Base-by-base conservation (phyloP, 2,888 invertebrate genomes). In the Drosophila suboccidentalis region DNA sequence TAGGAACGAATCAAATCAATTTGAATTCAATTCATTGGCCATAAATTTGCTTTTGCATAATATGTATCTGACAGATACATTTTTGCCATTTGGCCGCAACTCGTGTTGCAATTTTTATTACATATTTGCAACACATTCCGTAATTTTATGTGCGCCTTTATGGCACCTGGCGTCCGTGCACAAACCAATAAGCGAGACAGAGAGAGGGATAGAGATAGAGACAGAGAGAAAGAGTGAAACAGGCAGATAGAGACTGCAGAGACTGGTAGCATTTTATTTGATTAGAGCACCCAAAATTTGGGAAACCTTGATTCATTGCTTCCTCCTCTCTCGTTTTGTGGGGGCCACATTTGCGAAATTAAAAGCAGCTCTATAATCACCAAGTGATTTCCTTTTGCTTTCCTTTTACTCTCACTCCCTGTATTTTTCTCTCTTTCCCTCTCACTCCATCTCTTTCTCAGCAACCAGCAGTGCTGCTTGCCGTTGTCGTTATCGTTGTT, bases 21-120 rank as follows among this genome's bases (percentile, higher is more conserved):
- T 82, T 72, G 50, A 71, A 59, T 80, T 80, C 65, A 75, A 77
- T 82, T 67, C 75, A 69, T 72, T 57, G 82, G 61, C 57, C 79
- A 79, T 84, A 87, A 84, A 84, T 79, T 72, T 54, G 66, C 49
- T 22, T 75, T 78, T 84, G 77, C 85, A 77, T 79, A 81, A 81
- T 69, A 72, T 75, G 51, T 67, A 64, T 15, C 53, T 64, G 68
- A 47, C 64, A 64, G 57, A 68, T 68, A 85, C 62, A 80, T 78
- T 78, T 60, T 53, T 68, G 59, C 62, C 65, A 65, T 71, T 64
- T 67, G 65, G 71, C 65, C 58, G 38, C 69, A 68, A 53, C 68
- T 67, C 58, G 84, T 71, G 81, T 84, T 87, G 87, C 78, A 84
- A 83, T 81, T 80, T 77, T 83, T 78, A 81, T 87, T 79, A 73